Percentiles rank a stretch among this genome's conserved stretches.
phyloP scores from a whole-genome alignment of 2,888 invertebrate genomes.

The Heliconius ethilla region DNA sequence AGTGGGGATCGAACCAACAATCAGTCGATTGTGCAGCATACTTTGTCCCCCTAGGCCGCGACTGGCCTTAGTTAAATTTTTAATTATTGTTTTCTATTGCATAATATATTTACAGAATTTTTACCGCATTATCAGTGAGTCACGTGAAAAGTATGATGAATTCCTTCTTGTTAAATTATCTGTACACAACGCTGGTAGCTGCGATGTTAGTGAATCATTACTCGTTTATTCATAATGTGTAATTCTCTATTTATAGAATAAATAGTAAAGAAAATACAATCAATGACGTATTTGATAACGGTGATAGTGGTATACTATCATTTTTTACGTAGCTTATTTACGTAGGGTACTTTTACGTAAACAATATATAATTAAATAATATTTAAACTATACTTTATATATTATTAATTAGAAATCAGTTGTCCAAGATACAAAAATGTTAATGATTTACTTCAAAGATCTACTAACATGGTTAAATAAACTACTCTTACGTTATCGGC shows the following conservation, averaged over 20 bases:
- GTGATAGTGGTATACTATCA: neutral
- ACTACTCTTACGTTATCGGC: neutral
- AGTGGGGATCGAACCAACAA: too few relatives aligned
- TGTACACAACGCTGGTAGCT: neutral
- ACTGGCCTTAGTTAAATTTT: too few relatives aligned
- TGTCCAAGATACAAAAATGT: neutral
- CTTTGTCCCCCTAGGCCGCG: too few relatives aligned
- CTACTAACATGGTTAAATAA: neutral
- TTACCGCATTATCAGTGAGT: neutral
- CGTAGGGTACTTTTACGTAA: neutral
- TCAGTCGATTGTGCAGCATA: too few relatives aligned
- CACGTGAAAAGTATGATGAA: slow-evolving; percentile 11
- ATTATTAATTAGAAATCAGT: neutral
- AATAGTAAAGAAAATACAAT: slow-evolving; percentile 4
- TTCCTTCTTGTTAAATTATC: neutral
- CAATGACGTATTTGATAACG: slow-evolving; percentile 5
- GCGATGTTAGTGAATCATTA: slow-evolving; percentile 5
- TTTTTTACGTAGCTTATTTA: neutral
- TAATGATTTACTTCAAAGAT: neutral
- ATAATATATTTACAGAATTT: neutral
- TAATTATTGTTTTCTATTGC: neutral
- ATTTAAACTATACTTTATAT: too few relatives aligned
- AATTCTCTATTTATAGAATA: neutral
- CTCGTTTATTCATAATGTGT: neutral
- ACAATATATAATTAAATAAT: neutral